phyloP scores from a whole-genome alignment of 2,797 vertebrate species.

The Diplodus sargus region DNA sequence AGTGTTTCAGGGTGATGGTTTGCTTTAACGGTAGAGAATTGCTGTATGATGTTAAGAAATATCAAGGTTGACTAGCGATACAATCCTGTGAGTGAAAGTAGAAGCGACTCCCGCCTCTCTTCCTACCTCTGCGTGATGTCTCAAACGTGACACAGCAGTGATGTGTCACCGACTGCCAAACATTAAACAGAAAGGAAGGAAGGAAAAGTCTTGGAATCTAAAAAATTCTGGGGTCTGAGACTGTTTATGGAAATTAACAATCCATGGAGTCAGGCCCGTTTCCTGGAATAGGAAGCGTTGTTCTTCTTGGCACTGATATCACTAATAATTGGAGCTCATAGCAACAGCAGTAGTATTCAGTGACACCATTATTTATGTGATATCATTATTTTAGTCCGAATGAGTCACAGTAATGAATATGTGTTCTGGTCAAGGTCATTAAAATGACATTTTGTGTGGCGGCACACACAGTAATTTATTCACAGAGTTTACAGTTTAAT shows the following conservation, averaged over 20 bases:
- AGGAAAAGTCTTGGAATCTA: slow-evolving; percentile 82
- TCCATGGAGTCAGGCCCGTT: slow-evolving; percentile 72
- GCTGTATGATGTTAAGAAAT: neutral
- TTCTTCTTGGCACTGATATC: slow-evolving; percentile 62
- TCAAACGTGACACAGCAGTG: slow-evolving; percentile 63
- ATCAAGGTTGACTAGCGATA: neutral
- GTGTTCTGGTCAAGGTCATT: neutral
- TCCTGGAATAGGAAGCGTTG: slow-evolving; percentile 79
- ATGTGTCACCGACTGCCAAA: slow-evolving; percentile 57
- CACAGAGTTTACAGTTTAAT: neutral
- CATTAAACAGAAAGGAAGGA: slow-evolving; percentile 80
- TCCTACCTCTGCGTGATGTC: slow-evolving; percentile 37
- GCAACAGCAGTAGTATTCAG: slow-evolving; percentile 39
- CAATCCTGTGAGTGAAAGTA: neutral
- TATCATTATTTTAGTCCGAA: slow-evolving; percentile 25
- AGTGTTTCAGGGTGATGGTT: neutral
- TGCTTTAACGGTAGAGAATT: neutral
- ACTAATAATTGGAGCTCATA: slow-evolving; percentile 67
- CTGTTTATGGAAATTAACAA: slow-evolving; percentile 85
- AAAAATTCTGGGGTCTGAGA: slow-evolving; percentile 76
- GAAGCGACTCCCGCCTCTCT: neutral
- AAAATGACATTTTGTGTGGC: neutral
- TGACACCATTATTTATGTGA: slow-evolving; percentile 41
- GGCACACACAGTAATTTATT: neutral
- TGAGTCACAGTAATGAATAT: slow-evolving; percentile 29